Conservation (phyloP, 2,888 invertebrate species). For the Scaptomyza flava region DNA sequence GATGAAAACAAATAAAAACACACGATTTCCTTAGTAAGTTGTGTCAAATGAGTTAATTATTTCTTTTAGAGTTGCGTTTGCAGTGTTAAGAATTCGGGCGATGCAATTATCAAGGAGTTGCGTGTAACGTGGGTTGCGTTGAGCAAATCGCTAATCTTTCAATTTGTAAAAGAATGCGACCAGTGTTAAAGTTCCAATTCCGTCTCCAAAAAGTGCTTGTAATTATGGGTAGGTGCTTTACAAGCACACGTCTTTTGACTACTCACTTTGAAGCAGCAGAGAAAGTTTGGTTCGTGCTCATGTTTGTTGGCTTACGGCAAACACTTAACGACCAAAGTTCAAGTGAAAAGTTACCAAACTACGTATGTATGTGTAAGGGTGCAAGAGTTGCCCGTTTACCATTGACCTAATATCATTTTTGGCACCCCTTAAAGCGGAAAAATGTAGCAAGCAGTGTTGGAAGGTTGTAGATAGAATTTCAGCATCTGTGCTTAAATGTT, state of each 20-base stretch:
- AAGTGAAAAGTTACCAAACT: conserved; percentile 27
- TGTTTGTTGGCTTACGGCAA: conserved; percentile 13
- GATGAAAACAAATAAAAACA: too few species aligned
- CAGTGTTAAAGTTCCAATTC: too few species aligned
- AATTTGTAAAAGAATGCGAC: too few species aligned
- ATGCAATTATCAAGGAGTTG: too few species aligned
- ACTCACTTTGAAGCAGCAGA: neutral
- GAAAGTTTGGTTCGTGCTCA: neutral
- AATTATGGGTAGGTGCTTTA: conserved; percentile 1
- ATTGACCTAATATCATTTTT: conserved; percentile 39
- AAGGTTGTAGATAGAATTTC: conserved; percentile 8
- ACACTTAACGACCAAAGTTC: conserved; percentile 25
- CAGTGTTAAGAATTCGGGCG: too few species aligned
- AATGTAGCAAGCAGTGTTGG: conserved; percentile 10
- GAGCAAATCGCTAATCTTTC: too few species aligned
- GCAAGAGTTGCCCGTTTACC: neutral
- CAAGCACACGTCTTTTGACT: conserved; percentile 1
- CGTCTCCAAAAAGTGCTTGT: neutral
- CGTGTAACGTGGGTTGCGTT: too few species aligned
- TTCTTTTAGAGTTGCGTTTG: too few species aligned
- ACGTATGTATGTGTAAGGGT: neutral
- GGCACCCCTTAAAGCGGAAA: conserved; percentile 15
- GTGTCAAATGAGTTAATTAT: too few species aligned
- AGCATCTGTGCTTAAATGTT: conserved; percentile 34
- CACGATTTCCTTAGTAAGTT: too few species aligned